Percentiles rank a stretch among this genome's conserved stretches.
Conservation (phyloP, 1,140 invertebrate species). For the Drosophila erecta region DNA sequence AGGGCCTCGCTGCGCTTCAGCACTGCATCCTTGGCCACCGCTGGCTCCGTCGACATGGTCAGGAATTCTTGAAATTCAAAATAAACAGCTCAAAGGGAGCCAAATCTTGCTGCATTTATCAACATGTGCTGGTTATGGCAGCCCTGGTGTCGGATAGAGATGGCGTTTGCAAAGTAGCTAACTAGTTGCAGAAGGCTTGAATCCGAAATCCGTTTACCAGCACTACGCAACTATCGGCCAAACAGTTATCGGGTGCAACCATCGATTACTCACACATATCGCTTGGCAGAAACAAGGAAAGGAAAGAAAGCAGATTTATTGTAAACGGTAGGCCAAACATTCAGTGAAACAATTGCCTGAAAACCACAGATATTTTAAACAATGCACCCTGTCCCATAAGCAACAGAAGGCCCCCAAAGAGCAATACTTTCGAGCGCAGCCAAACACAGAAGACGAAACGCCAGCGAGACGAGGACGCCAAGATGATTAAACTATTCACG, state of each 20-base stretch:
- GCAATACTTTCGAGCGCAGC: conserved; percentile 13
- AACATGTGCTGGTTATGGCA: conserved; percentile 43
- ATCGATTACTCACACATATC: conserved; percentile 25
- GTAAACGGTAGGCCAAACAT: conserved; percentile 43
- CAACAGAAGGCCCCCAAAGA: conserved; percentile 10
- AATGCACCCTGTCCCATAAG: conserved; percentile 1
- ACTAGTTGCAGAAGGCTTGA: background rate
- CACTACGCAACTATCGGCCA: conserved; percentile 2
- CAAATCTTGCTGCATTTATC: background rate
- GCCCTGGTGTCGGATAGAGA: conserved; percentile 13
- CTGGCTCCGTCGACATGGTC: conserved; percentile 84
- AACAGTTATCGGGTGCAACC: background rate
- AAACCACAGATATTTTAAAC: conserved; percentile 20
- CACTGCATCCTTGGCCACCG: conserved; percentile 88
- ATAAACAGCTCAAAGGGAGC: conserved; percentile 25
- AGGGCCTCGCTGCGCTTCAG: conserved; percentile 88
- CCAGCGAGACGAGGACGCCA: conserved; percentile 50
- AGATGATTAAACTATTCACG: conserved; percentile 99
- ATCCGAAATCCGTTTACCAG: background rate
- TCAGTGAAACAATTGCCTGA: conserved; percentile 10
- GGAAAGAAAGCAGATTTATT: conserved; percentile 28
- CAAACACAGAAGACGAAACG: conserved; percentile 21
- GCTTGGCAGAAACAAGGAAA: conserved; percentile 25
- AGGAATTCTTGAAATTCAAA: conserved; percentile 30
- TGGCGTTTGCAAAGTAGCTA: background rate